Conservation (phyloP, 2,888 invertebrate species). For the Schizaphis graminum region DNA sequence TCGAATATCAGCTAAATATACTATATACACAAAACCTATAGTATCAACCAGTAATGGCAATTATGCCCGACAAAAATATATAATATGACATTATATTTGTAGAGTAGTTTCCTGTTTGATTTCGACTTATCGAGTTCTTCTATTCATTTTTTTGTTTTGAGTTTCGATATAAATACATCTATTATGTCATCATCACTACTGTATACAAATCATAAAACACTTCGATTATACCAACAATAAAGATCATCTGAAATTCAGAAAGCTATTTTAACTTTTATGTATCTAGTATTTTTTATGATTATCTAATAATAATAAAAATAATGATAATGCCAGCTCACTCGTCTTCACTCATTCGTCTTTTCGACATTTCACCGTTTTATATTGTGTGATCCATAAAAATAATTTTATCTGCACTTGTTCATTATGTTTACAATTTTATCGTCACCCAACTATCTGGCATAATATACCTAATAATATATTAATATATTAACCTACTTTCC, state of each 20-base stretch:
- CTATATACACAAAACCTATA: not conserved
- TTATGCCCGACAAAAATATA: not conserved
- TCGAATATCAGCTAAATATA: slow-evolving; percentile 12
- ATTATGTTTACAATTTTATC: slow-evolving; percentile 12
- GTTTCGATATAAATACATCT: not conserved
- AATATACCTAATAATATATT: not conserved
- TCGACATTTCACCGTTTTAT: not conserved
- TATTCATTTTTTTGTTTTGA: not conserved
- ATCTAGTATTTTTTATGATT: not conserved
- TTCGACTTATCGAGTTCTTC: not conserved
- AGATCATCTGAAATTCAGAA: not conserved
- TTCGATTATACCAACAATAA: not conserved
- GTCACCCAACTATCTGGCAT: not conserved
- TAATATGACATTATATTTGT: not conserved
- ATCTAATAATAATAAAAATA: not conserved
- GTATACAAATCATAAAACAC: not conserved
- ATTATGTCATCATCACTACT: not conserved
- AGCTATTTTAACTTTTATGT: not conserved
- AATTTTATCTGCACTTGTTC: not conserved
- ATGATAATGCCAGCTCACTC: not conserved
- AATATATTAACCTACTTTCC: not conserved
- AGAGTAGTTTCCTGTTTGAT: slow-evolving; percentile 4
- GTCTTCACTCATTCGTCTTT: too few relatives aligned
- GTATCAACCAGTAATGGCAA: not conserved
- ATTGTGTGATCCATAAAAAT: not conserved